These are phyloP conservation scores for Dendrocincla fuliginosa DNA, from an alignment of 2,797 vertebrate species.

Conservation along the genomic window DNA sequence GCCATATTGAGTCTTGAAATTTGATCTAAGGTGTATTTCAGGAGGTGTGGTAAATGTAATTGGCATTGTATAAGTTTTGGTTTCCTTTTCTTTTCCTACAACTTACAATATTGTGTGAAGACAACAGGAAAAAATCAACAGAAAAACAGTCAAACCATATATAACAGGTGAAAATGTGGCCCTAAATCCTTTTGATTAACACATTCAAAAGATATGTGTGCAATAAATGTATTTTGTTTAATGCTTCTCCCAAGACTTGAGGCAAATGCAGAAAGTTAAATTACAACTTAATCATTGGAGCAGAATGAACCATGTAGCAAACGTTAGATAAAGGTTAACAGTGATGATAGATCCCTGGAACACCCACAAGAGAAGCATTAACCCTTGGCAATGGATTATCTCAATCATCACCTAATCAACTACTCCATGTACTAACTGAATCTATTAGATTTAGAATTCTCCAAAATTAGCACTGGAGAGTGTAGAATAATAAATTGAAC, in stretches of 20 bases:
- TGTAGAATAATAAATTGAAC: not conserved
- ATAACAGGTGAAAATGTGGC: not conserved
- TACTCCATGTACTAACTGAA: not conserved
- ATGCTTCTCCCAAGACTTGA: not conserved
- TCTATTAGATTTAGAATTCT: not conserved
- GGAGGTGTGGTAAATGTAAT: not conserved
- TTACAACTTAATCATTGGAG: not conserved
- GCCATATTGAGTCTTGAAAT: not conserved
- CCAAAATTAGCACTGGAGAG: not conserved
- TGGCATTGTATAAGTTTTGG: not conserved
- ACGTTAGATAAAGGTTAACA: slow-evolving; percentile 2
- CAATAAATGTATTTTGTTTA: not conserved
- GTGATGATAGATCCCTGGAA: not conserved
- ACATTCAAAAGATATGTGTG: not conserved
- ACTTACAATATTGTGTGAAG: not conserved
- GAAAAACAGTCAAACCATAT: not conserved
- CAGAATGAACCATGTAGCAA: not conserved
- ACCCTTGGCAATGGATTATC: not conserved
- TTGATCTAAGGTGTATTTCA: not conserved
- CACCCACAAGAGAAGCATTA: not conserved
- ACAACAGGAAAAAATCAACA: not conserved
- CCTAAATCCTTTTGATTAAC: not conserved
- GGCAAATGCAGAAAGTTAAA: not conserved
- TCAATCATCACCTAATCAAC: not conserved
- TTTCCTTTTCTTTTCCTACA: not conserved